phyloP scores from a whole-genome alignment of 2,797 vertebrate genomes.

The Amphiprion clarkii region DNA sequence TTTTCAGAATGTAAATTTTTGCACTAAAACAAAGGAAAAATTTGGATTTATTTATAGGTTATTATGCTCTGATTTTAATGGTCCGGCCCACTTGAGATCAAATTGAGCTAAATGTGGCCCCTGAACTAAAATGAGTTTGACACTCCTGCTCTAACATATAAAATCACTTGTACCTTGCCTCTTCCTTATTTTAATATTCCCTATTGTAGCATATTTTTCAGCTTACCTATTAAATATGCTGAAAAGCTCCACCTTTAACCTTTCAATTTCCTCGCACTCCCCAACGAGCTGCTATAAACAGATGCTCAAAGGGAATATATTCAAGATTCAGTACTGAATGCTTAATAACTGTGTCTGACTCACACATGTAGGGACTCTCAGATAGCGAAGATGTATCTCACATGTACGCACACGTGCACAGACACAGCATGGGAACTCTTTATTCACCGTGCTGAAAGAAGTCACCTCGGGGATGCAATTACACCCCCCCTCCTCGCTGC shows the following conservation, averaged over 20 bases:
- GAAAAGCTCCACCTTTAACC: constrained; percentile 1
- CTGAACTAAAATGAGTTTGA: too few relatives aligned
- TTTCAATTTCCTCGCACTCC: constrained; percentile 1
- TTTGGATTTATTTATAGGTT: too few relatives aligned
- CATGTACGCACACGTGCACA: constrained; percentile 2
- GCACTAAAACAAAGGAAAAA: too few relatives aligned
- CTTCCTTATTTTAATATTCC: not conserved
- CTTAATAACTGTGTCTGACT: constrained; percentile 30
- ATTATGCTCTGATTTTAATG: too few relatives aligned
- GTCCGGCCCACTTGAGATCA: too few relatives aligned
- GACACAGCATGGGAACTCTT: constrained; percentile 22
- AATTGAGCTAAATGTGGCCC: too few relatives aligned
- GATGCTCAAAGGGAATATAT: constrained; percentile 31
- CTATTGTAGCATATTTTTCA: too few relatives aligned
- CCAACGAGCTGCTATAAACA: constrained; percentile 17
- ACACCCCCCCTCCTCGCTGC: constrained; percentile 33
- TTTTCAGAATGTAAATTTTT: too few relatives aligned
- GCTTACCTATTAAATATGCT: not conserved
- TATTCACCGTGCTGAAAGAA: constrained; percentile 10
- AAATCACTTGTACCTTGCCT: not conserved
- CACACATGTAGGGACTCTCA: constrained; percentile 34
- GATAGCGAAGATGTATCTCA: constrained; percentile 9
- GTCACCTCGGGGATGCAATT: constrained; percentile 24
- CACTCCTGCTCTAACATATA: too few relatives aligned
- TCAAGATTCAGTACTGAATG: constrained; percentile 27